Conservation (phyloP, 2,797 vertebrate genomes). For the Micropoecilia bifurca region DNA sequence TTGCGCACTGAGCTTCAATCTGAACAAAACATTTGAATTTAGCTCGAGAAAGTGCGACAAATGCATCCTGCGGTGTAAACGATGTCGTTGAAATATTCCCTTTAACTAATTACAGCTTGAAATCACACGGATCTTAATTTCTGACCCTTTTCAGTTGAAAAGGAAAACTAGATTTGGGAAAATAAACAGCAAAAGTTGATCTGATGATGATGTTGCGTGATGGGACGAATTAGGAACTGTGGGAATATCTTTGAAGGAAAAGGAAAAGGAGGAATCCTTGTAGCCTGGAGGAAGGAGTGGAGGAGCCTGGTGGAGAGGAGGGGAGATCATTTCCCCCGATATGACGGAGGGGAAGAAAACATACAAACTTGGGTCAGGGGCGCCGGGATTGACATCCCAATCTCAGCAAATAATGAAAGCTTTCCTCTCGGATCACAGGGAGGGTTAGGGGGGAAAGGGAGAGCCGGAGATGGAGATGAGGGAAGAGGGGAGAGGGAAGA, state of each 20-base stretch:
- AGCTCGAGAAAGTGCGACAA: constrained; percentile 25
- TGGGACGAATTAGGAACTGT: constrained; percentile 50
- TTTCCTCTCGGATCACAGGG: constrained; percentile 71
- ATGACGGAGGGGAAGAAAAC: constrained; percentile 56
- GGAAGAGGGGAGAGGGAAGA: constrained; percentile 52
- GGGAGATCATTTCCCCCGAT: constrained; percentile 75
- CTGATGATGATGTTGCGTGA: constrained; percentile 45
- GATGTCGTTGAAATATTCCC: background rate
- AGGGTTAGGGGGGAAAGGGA: constrained; percentile 55
- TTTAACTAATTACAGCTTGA: background rate
- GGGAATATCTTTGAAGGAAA: constrained; percentile 27
- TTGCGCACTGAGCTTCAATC: constrained; percentile 40
- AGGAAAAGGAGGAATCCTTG: constrained; percentile 53
- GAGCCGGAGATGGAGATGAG: constrained; percentile 34
- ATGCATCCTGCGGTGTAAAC: background rate
- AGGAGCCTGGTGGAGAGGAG: constrained; percentile 49
- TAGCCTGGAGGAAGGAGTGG: constrained; percentile 71
- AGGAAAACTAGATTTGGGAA: background rate
- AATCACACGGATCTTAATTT: background rate
- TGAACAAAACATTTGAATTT: constrained; percentile 35
- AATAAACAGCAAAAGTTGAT: constrained; percentile 20
- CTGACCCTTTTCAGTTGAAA: background rate
- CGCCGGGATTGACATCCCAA: constrained; percentile 79
- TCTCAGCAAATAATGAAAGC: constrained; percentile 84
- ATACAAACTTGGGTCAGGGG: constrained; percentile 79